Evolutionary conservation across 1,140 invertebrate genomes (phyloP).

Genomic region (Cherax quadricarinatus): DNA sequence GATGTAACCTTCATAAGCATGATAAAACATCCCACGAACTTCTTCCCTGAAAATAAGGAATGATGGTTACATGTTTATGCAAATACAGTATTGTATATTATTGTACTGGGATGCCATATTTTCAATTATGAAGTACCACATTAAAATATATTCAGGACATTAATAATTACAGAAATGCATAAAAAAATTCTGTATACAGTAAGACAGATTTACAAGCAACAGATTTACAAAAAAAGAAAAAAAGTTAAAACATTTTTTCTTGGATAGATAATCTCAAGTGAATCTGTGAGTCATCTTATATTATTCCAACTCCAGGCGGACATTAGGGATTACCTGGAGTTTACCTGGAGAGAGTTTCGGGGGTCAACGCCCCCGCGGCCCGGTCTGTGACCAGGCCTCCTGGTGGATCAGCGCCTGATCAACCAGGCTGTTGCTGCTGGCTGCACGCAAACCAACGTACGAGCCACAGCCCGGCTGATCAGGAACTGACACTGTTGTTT

Average conservation of each 20-base stretch:
- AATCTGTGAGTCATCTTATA: too few species aligned
- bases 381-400: too few species aligned
- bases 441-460: too few species aligned
- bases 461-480: too few species aligned
- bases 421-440: too few species aligned
- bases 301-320: too few species aligned
- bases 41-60: slow-evolving; percentile 81
- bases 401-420: too few species aligned
- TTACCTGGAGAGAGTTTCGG: too few species aligned
- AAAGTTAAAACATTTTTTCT: not conserved
- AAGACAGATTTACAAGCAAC: not conserved
- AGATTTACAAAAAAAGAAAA: not conserved
- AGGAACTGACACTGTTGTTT: too few species aligned
- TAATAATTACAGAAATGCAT: not conserved
- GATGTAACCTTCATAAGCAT: slow-evolving; percentile 98
- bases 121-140: not conserved
- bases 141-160: not conserved
- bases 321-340: too few species aligned
- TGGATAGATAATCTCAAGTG: too few species aligned
- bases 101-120: not conserved
- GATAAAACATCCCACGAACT: slow-evolving; percentile 93
- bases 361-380: too few species aligned
- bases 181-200: not conserved
- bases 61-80: not conserved
- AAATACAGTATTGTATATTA: not conserved